Evolutionary conservation across 2,113 vertebrate species (phyloP).

Genomic region (Aix galericulata): DNA sequence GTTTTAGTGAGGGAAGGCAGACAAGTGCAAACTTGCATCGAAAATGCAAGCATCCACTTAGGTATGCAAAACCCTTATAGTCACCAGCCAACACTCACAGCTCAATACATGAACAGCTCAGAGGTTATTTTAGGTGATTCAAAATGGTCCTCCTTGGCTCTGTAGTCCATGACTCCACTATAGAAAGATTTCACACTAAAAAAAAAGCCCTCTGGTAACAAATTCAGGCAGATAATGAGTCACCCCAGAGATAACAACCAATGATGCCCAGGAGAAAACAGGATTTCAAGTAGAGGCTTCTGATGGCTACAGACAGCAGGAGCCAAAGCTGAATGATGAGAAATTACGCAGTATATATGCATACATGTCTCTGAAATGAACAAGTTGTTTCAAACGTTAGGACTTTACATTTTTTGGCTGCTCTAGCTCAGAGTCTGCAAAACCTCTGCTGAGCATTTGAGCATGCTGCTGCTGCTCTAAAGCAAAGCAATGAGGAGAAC

Average conservation of each 20-base stretch:
- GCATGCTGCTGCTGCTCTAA: not conserved
- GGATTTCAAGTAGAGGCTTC: conserved; percentile 6
- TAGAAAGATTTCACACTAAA: conserved; percentile 24
- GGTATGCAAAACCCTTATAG: conserved; percentile 9
- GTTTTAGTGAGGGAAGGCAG: not conserved
- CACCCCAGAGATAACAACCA: conserved; percentile 14
- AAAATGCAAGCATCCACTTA: conserved; percentile 3
- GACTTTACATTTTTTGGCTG: not conserved
- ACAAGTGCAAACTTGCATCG: conserved; percentile 14
- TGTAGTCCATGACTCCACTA: not conserved
- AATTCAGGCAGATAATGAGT: conserved; percentile 8
- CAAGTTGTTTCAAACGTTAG: not conserved
- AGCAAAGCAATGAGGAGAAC: not conserved
- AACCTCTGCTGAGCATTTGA: conserved; percentile 11
- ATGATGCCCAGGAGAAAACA: not conserved
- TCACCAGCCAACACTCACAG: not conserved
- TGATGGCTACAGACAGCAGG: not conserved
- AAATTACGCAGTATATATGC: not conserved
- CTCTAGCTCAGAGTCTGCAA: not conserved
- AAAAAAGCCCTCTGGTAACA: conserved; percentile 34
- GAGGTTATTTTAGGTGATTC: conserved; percentile 55
- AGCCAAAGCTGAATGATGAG: not conserved
- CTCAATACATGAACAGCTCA: conserved; percentile 14
- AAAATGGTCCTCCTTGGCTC: conserved; percentile 38
- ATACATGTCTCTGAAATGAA: not conserved